Conservation (phyloP, 1,140 invertebrate genomes). For the Akabosia matsudoensis region DNA sequence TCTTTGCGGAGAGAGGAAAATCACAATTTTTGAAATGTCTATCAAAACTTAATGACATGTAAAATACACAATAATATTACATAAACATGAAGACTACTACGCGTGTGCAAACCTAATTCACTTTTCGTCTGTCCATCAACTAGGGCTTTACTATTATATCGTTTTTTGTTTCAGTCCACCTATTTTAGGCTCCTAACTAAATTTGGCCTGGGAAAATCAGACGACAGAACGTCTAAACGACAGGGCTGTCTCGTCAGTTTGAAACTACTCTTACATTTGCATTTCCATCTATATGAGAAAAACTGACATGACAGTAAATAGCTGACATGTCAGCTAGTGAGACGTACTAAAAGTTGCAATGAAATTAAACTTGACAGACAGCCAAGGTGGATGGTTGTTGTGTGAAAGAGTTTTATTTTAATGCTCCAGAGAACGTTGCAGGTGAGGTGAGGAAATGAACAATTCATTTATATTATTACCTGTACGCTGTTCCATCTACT, state of each 20-base stretch:
- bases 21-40: slow-evolving; percentile 2
- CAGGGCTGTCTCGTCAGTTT: background rate
- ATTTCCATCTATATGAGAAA: background rate
- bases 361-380: slow-evolving; percentile 5
- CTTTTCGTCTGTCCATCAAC: slow-evolving; percentile 4
- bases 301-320: slow-evolving; percentile 21
- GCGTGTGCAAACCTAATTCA: background rate
- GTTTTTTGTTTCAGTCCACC: background rate
- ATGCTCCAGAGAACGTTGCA: background rate
- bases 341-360: slow-evolving; percentile 16
- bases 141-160: too few species aligned
- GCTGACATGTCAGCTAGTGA: slow-evolving; percentile 8
- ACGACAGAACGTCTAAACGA: background rate
- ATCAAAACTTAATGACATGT: slow-evolving; percentile 14
- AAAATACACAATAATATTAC: background rate
- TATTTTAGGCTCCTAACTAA: background rate
- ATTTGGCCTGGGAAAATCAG: background rate
- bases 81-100: background rate
- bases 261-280: background rate
- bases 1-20: background rate
- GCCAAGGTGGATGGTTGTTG: background rate
- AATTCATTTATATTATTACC: background rate
- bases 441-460: background rate
- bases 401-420: background rate
- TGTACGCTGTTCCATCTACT: background rate